Evolutionary conservation across 1,140 invertebrate species (phyloP).

Genomic region (Cherax quadricarinatus): DNA sequence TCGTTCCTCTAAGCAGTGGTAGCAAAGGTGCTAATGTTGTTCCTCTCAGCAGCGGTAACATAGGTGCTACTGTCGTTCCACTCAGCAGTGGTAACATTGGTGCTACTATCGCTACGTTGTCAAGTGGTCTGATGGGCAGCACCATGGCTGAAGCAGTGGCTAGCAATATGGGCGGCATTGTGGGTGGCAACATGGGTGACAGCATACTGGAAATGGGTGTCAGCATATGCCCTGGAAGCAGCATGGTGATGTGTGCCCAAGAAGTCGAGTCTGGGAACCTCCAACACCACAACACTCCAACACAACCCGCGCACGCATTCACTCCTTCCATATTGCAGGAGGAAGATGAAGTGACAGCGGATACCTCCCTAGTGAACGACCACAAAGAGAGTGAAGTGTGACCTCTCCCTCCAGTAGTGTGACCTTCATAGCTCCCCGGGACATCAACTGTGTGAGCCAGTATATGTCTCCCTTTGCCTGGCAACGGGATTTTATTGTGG

Average conservation of each 20-base stretch:
- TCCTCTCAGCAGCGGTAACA: too few relatives aligned
- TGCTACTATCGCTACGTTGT: background rate
- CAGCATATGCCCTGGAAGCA: slow-evolving; percentile 4
- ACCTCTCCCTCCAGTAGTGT: background rate
- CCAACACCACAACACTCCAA: slow-evolving; percentile 10
- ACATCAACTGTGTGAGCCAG: too few relatives aligned
- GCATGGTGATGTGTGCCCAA: background rate
- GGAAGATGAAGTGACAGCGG: slow-evolving; percentile 40
- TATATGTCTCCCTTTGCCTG: too few relatives aligned
- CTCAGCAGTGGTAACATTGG: background rate
- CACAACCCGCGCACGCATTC: slow-evolving; percentile 45
- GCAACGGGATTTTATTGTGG: too few relatives aligned
- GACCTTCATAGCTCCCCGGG: too few relatives aligned
- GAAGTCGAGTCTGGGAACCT: background rate
- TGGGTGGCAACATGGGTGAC: too few relatives aligned
- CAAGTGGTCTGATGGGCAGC: slow-evolving; percentile 30
- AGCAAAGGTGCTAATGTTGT: too few relatives aligned
- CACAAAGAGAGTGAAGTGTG: slow-evolving; percentile 63
- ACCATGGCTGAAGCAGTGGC: background rate
- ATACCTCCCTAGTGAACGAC: slow-evolving; percentile 58
- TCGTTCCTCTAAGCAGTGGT: slow-evolving; percentile 22
- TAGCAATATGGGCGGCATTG: too few relatives aligned
- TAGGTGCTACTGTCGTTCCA: too few relatives aligned
- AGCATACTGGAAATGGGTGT: background rate
- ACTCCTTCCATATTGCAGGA: slow-evolving; percentile 43